Conservation (phyloP, 1,140 invertebrate species). For the Ericerus pela region DNA sequence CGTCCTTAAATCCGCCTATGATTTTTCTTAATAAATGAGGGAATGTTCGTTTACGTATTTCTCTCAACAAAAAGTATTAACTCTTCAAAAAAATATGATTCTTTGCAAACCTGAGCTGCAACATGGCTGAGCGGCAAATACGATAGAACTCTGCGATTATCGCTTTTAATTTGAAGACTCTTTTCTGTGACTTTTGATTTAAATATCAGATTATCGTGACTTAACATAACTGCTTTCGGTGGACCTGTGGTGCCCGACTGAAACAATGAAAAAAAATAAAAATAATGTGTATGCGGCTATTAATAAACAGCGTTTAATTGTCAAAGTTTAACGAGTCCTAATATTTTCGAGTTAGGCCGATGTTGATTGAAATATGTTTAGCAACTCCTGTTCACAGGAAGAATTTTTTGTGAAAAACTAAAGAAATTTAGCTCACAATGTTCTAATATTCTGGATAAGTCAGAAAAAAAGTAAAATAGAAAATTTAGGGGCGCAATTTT, state of each 20-base stretch:
- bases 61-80: too few relatives aligned
- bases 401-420: too few relatives aligned
- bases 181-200: constrained; percentile 31
- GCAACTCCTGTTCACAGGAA: too few relatives aligned
- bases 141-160: constrained; percentile 45
- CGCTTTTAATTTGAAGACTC: constrained; percentile 29
- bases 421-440: too few relatives aligned
- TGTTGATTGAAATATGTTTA: too few relatives aligned
- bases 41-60: too few relatives aligned
- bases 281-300: constrained; percentile 21
- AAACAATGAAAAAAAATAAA: constrained; percentile 25
- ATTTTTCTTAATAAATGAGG: too few relatives aligned
- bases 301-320: constrained; percentile 14
- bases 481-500: too few relatives aligned
- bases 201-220: constrained; percentile 69
- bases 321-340: not conserved
- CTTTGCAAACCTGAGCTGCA: constrained; percentile 40
- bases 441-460: too few relatives aligned
- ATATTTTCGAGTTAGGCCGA: too few relatives aligned
- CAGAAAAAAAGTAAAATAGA: too few relatives aligned
- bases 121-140: constrained; percentile 81
- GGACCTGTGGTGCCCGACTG: constrained; percentile 80
- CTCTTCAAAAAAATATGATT: not conserved
- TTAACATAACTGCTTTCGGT: constrained; percentile 85
- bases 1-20: too few relatives aligned